Evolutionary conservation across 2,888 invertebrate genomes (phyloP).

Genomic region (Cataglyphis albicans): DNA sequence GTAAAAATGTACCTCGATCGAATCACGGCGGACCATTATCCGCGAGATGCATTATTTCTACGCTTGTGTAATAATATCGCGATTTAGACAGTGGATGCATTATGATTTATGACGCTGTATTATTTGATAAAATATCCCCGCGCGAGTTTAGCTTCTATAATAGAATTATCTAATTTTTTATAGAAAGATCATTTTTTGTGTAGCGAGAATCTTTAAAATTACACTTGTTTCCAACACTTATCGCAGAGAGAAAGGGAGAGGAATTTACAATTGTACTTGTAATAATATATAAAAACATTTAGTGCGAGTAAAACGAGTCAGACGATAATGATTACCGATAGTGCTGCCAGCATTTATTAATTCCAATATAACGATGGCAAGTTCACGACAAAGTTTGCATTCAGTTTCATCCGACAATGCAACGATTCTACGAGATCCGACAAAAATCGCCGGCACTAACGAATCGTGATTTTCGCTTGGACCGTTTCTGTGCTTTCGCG

Average conservation of each 20-base stretch:
- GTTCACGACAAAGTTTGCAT: constrained; percentile 41
- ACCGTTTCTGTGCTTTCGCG: constrained; percentile 76
- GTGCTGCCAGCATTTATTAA: neutral
- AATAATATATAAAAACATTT: constrained; percentile 1
- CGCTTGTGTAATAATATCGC: constrained; percentile 4
- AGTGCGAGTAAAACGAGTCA: neutral
- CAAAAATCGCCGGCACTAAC: constrained; percentile 72
- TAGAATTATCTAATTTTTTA: neutral
- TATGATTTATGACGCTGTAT: neutral
- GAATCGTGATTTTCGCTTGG: constrained; percentile 75
- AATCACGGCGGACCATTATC: constrained; percentile 21
- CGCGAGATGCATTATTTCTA: constrained; percentile 24
- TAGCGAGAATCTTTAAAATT: neutral
- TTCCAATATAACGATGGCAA: neutral
- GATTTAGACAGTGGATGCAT: neutral
- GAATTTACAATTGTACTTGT: neutral
- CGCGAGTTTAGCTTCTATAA: neutral
- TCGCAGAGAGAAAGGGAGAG: neutral
- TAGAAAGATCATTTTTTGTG: neutral
- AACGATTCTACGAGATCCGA: constrained; percentile 53
- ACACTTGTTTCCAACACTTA: neutral
- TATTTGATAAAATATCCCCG: neutral
- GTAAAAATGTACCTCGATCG: constrained; percentile 24
- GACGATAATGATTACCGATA: neutral
- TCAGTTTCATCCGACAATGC: constrained; percentile 24